Base-by-base conservation (phyloP, 2,797 vertebrate genomes). In the Chaenodraco wilsoni region DNA sequence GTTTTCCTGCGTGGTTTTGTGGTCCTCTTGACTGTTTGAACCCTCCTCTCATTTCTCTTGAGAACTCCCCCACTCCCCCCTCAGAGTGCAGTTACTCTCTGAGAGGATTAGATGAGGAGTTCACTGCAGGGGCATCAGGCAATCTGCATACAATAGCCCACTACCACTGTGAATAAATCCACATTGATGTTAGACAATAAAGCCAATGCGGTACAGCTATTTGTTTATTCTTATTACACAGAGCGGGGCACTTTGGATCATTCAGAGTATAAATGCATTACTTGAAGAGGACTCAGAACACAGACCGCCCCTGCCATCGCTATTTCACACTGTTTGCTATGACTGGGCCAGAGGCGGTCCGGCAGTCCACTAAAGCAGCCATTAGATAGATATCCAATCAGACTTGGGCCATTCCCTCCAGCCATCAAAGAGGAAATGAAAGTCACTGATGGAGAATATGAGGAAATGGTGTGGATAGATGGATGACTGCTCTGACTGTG, bases 131-230 rank as follows among this genome's bases (percentile, higher is more conserved):
- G 92, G 72, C 89, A 91, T 76, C 65, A 49, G 82, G 68, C 84
- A 90, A 92, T 93, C 89, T 92, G 84, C 90, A 91, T 92, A 85
- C 79, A 89, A 89, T 71, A 82, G 74, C 68, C 82, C 86, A 74
- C 81, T 71, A 50, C 9, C 19, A 69, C 83, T 71, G 78, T 15
- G 64, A 74, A 88, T 88, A 89, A 91, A 90, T 93, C 89, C 83
- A 81, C 77, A 65, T 44, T 78, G 85, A 88, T 88, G 82, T 89
- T 73, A 79, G 86, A 89, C 89, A 88, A 86, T 91, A 88, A 90
- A 89, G 83, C 70, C 77, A 82, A 90, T 88, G 76, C 27, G 2
- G 69, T 68, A 21, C 9, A 50, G 49, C 77, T 74, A 82, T 91
- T 91, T 90, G 89, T 91, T 90, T 91, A 82, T 86, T 82, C 83